Base-by-base conservation (phyloP, 2,888 invertebrate genomes). In the Campoplex nolae region DNA sequence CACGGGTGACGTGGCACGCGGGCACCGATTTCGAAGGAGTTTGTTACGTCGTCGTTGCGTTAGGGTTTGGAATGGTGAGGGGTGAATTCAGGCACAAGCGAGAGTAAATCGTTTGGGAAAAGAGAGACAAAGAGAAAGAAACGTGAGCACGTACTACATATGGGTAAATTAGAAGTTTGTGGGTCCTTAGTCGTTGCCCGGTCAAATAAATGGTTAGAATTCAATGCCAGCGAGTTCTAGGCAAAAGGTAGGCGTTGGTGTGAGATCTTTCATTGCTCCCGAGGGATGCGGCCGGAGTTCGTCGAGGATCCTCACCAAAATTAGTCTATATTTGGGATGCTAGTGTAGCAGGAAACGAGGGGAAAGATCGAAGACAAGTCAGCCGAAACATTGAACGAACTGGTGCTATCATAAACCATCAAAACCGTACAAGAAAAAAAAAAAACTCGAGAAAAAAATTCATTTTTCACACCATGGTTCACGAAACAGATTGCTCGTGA, bases 261-360 rank as follows among this genome's bases (percentile, higher is more conserved):
- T 86, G 80, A 84, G 86, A 84, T 89, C 91, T 88, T 90, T 91
- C 91, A 93, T 93, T 91, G 91, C 90, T 91, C 94, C 90, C 93
- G 23, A 28, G 93, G 89, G 94, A 92, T 87, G 90, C 90, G 23
- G 23, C 90, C 88, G 88, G 83, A 88, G 90, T 62, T 78, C 70
- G 65, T 88, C 84, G 54, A 76, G 90, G 90, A 92, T 90, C 90
- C 89, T 90, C 87, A 90, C 90, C 88, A 90, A 93, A 93, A 93
- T 93, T 93, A 93, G 92, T 93, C 93, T 93, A 92, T 91, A 92
- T 92, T 92, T 90, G 91, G 91, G 84, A 90, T 89, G 83, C 87
- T 73, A 54, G 45, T 75, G 62, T 42, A 54, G 70, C 71, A 56
- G 77, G 48, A 77, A 38, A 51, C 45, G 80, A 80, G 76, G 75